A percentile compares a stretch with the other conserved stretches of the same genome.
These are phyloP conservation scores for Camptogramma bilineatum DNA, from an alignment of 2,888 invertebrate genomes.

Conservation along the genomic window DNA sequence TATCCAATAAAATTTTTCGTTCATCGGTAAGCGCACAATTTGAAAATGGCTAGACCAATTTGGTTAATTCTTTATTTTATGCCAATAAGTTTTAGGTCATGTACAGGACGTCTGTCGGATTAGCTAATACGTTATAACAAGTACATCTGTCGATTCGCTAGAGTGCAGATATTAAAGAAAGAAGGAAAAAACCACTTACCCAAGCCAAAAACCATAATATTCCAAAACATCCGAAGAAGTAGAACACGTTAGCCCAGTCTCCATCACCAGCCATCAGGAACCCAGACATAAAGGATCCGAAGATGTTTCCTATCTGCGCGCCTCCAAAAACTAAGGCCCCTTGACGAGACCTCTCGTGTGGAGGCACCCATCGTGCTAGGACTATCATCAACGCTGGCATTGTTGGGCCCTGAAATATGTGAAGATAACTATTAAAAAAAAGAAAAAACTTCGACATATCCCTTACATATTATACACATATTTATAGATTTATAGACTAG, in stretches of 20 bases:
- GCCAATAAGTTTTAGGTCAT: no score
- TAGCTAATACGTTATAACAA: no score
- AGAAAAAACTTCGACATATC: background rate
- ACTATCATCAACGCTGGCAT: constrained; percentile 89
- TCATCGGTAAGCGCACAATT: no score
- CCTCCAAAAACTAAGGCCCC: constrained; percentile 87
- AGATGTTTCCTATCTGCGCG: constrained; percentile 85
- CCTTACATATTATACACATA: no score
- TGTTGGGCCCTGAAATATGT: constrained; percentile 87
- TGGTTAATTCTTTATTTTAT: no score
- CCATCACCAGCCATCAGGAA: constrained; percentile 80
- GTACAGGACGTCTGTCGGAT: no score
- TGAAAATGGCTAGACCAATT: no score
- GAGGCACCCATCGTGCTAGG: constrained; percentile 87
- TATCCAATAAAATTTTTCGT: no score
- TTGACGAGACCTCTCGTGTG: constrained; percentile 85
- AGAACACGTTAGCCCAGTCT: constrained; percentile 86
- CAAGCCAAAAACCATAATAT: constrained; percentile 85
- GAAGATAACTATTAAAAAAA: background rate
- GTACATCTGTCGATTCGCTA: no score
- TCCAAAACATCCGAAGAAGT: constrained; percentile 85
- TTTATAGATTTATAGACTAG: no score
- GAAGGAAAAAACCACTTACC: no score
- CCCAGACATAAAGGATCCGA: constrained; percentile 85
- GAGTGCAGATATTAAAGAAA: no score